Percentiles rank a stretch among this genome's conserved stretches.
Evolutionary conservation across 2,888 invertebrate species (phyloP).

Genomic region (Adineta ricciae): DNA sequence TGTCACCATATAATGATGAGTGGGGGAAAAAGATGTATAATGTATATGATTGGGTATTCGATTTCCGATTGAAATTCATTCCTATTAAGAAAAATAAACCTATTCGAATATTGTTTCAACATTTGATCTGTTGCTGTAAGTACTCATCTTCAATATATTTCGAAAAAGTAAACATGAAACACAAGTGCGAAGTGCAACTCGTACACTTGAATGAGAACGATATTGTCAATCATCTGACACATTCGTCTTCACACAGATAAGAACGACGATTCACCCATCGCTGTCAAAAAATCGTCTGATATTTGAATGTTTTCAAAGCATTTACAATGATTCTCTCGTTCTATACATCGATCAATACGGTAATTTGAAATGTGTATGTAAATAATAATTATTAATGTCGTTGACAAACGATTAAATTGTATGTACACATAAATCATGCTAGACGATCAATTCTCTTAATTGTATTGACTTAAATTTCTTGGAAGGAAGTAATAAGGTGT

Average conservation of each 20-base stretch:
- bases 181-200: too few species aligned
- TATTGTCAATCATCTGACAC: too few species aligned
- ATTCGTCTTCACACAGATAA: too few species aligned
- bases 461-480: background rate
- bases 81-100: background rate
- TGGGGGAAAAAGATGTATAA: background rate
- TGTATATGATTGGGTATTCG: background rate
- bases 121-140: too few species aligned
- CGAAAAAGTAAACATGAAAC: too few species aligned
- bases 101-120: too few species aligned
- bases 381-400: background rate
- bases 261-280: too few species aligned
- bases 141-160: too few species aligned
- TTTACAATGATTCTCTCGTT: background rate
- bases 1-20: background rate
- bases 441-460: background rate
- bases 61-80: background rate
- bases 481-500: too few species aligned
- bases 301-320: too few species aligned
- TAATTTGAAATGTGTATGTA: background rate
- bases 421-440: background rate
- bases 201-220: too few species aligned
- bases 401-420: background rate
- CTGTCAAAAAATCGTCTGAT: too few species aligned
- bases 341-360: background rate